Conservation (phyloP, 2,888 invertebrate species). For the Phalangium opilio region DNA sequence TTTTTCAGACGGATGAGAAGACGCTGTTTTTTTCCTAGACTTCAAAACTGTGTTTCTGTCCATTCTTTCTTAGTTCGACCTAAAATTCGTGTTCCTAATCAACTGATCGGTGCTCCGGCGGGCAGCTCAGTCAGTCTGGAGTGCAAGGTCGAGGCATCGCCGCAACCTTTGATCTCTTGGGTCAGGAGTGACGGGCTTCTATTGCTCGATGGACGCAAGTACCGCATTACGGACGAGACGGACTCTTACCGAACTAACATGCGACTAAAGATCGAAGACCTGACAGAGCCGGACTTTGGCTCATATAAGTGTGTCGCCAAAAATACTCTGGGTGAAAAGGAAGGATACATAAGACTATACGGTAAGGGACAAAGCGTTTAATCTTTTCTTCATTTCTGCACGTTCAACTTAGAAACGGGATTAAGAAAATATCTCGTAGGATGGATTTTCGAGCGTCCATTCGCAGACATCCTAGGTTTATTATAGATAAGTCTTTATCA, state of each 20-base stretch:
- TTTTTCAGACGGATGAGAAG: too few species aligned
- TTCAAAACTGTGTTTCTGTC: background rate
- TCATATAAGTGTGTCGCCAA: constrained; percentile 18
- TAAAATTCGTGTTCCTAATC: constrained; percentile 21
- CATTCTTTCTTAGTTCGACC: constrained; percentile 17
- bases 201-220: constrained; percentile 17
- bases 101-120: constrained; percentile 19
- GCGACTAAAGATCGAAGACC: constrained; percentile 10
- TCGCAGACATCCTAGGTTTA: too few species aligned
- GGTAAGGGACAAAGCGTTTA: too few species aligned
- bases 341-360: constrained; percentile 16
- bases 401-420: too few species aligned
- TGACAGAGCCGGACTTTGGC: constrained; percentile 12
- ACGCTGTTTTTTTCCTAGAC: too few species aligned
- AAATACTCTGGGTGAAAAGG: constrained; percentile 16
- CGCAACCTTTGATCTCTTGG: constrained; percentile 20
- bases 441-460: too few species aligned
- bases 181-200: constrained; percentile 18
- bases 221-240: constrained; percentile 15
- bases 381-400: too few species aligned
- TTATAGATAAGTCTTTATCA: too few species aligned
- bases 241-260: constrained; percentile 14
- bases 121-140: constrained; percentile 20
- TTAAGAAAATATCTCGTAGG: too few species aligned
- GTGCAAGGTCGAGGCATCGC: constrained; percentile 20